Evolutionary conservation across 2,113 vertebrate genomes (phyloP).

Genomic region (Ophthalmolycus amberensis): DNA sequence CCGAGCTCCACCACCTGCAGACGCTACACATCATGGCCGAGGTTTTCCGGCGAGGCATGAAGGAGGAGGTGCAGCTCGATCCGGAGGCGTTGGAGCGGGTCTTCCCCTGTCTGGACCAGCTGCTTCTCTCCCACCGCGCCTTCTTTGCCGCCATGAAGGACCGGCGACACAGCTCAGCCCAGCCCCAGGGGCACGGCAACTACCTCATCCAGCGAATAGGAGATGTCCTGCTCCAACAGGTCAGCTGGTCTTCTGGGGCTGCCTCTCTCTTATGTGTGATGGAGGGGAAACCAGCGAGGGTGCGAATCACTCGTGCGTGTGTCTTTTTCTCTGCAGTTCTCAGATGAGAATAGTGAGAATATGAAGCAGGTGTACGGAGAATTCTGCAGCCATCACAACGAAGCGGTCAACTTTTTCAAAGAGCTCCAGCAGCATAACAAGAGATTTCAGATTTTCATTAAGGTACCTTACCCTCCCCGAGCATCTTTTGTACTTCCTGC

Average conservation of each 20-base stretch:
- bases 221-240: conserved; percentile 93
- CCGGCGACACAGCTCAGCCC: conserved; percentile 85
- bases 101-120: conserved; percentile 94
- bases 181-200: conserved; percentile 84
- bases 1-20: conserved; percentile 95
- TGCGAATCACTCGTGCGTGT: neutral
- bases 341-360: conserved; percentile 90
- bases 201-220: conserved; percentile 92
- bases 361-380: conserved; percentile 95
- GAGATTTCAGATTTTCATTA: conserved; percentile 95
- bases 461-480: conserved; percentile 80
- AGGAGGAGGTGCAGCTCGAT: conserved; percentile 92
- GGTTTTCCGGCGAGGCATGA: conserved; percentile 95
- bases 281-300: neutral
- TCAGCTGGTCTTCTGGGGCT: conserved; percentile 50
- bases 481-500: neutral
- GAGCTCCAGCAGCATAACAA: conserved; percentile 95
- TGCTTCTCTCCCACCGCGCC: conserved; percentile 88
- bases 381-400: conserved; percentile 95
- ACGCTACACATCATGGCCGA: conserved; percentile 95
- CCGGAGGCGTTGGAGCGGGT: conserved; percentile 89
- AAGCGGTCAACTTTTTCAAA: conserved; percentile 95
- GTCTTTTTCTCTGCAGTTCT: conserved; percentile 85
- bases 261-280: neutral
- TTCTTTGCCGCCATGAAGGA: conserved; percentile 91